These are phyloP conservation scores for Mantis religiosa DNA, from an alignment of 2,888 invertebrate species.

Conservation along the genomic window DNA sequence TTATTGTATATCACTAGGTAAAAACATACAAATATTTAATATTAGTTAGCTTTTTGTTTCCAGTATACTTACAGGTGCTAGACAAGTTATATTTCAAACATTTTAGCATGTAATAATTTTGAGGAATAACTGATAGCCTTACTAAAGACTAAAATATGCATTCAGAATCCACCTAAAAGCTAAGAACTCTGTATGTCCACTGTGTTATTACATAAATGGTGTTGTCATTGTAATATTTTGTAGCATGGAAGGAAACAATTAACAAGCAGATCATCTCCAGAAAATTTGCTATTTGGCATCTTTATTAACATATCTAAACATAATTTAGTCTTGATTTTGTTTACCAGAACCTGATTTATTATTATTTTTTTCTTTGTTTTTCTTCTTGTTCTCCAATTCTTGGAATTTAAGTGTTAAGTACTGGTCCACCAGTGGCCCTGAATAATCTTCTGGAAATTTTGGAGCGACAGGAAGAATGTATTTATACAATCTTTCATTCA, in stretches of 20 bases:
- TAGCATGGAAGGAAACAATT: background rate
- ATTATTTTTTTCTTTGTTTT: slow-evolving; percentile 47
- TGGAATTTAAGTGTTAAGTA: slow-evolving; percentile 79
- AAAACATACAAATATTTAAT: too few relatives aligned
- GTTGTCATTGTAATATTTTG: background rate
- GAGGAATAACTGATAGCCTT: too few relatives aligned
- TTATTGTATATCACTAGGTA: too few relatives aligned
- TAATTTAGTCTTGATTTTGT: slow-evolving; percentile 35
- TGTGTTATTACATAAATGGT: background rate
- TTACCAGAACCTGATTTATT: slow-evolving; percentile 51
- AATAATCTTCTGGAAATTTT: slow-evolving; percentile 86
- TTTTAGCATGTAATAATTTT: too few relatives aligned
- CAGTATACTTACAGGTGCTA: too few relatives aligned
- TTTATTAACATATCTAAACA: background rate
- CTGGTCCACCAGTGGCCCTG: slow-evolving; percentile 82
- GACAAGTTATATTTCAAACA: too few relatives aligned
- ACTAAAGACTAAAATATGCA: background rate
- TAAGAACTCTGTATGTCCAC: background rate
- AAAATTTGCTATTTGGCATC: background rate
- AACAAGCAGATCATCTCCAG: background rate
- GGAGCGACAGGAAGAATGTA: slow-evolving; percentile 82
- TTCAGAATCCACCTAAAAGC: background rate
- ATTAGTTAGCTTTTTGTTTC: too few relatives aligned
- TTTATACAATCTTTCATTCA: slow-evolving; percentile 84
- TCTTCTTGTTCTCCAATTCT: slow-evolving; percentile 63